phyloP scores from a whole-genome alignment of 2,888 invertebrate species.

The Ernsta delagoae region DNA sequence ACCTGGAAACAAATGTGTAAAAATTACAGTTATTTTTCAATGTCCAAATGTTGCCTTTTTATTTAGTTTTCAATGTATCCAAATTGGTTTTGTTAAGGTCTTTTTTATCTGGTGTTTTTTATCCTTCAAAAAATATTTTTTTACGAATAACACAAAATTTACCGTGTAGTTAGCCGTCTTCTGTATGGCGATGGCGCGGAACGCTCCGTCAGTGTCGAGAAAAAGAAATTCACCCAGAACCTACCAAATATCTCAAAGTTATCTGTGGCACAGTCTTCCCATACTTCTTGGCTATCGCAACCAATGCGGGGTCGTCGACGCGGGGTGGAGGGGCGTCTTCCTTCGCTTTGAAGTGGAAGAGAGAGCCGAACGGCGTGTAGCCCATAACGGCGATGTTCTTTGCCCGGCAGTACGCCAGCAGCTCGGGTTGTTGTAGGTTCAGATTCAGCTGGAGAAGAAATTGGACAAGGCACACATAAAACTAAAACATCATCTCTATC shows the following conservation, averaged over 20 bases:
- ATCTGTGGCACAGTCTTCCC: constrained; percentile 87
- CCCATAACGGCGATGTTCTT: constrained; percentile 87
- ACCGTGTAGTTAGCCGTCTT: too few relatives aligned
- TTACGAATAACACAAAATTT: too few relatives aligned
- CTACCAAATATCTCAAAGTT: constrained; percentile 86
- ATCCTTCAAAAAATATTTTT: constrained; percentile 39
- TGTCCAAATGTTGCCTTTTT: too few relatives aligned
- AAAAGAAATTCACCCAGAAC: too few relatives aligned
- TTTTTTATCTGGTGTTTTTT: too few relatives aligned
- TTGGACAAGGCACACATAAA: neutral
- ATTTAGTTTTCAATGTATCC: too few relatives aligned
- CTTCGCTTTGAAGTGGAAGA: constrained; percentile 72
- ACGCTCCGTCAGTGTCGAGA: too few relatives aligned
- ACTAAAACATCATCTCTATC: too few relatives aligned
- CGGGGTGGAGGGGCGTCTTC: constrained; percentile 79
- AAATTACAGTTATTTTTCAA: neutral
- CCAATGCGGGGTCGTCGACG: constrained; percentile 80
- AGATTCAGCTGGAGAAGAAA: constrained; percentile 76
- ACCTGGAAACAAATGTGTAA: constrained; percentile 49
- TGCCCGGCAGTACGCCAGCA: constrained; percentile 88
- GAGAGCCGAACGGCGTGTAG: constrained; percentile 89
- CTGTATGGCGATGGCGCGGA: too few relatives aligned
- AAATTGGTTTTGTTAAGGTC: too few relatives aligned
- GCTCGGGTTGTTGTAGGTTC: constrained; percentile 88
- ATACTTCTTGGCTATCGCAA: constrained; percentile 84